Evolutionary conservation across 2,888 invertebrate species (phyloP).

Genomic region (Rhodophaea formosa): DNA sequence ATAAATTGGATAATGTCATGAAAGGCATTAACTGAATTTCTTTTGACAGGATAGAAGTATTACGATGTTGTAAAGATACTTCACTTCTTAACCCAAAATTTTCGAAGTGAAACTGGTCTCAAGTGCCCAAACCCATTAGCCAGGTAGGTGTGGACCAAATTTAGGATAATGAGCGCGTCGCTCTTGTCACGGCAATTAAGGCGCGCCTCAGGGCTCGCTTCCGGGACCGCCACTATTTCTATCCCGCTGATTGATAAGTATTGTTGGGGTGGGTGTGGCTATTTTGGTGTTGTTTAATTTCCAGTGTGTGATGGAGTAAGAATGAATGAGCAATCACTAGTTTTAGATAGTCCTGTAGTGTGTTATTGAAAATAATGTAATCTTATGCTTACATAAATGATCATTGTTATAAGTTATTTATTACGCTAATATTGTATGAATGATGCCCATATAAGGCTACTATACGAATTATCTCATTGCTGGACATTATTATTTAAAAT

Average conservation of each 20-base stretch:
- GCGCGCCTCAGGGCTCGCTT: conserved; percentile 45
- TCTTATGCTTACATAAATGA: too few relatives aligned
- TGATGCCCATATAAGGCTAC: too few relatives aligned
- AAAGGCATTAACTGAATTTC: too few relatives aligned
- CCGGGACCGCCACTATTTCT: conserved; percentile 55
- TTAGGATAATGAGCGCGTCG: conserved; percentile 54
- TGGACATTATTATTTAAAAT: too few relatives aligned
- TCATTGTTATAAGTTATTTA: too few relatives aligned
- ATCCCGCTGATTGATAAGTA: conserved; percentile 51
- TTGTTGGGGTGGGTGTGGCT: conserved; percentile 36
- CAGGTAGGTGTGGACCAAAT: conserved; percentile 52
- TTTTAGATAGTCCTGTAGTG: not conserved
- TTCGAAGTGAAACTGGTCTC: conserved; percentile 11
- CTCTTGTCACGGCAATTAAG: conserved; percentile 64
- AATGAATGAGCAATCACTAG: not conserved
- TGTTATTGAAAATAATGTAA: too few relatives aligned
- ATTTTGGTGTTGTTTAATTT: conserved; percentile 34
- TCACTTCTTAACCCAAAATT: not conserved
- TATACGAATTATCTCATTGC: too few relatives aligned
- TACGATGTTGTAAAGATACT: too few relatives aligned
- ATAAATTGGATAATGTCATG: too few relatives aligned
- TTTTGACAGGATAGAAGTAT: too few relatives aligned
- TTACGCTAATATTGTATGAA: too few relatives aligned
- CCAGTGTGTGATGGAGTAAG: conserved; percentile 1
- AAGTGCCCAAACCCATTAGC: conserved; percentile 40